Evolutionary conservation across 2,888 invertebrate species (phyloP), one percentile per base, ranked within the genome.

Genomic region (Pelosia muscerda): DNA sequence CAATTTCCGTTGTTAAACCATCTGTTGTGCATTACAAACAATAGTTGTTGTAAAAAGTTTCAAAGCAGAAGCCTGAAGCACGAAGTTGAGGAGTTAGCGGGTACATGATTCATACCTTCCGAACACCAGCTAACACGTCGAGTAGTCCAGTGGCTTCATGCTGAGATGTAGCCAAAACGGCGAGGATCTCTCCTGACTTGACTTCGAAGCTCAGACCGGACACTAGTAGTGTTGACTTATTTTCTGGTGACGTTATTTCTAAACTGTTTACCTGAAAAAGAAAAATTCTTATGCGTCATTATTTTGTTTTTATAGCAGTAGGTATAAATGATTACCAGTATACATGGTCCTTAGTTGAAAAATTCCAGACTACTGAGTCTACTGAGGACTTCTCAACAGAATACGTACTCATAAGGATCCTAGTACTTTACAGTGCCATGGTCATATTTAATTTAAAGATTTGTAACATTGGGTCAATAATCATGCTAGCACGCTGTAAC

Each of bases 131-230:
- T 68, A 99, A 91, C 0, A 98, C 97, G 84, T 98, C 97, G 65
- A 98, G 93, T n/a, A 99, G 93, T 0, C 97, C 97, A 0, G 97
- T 97, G 15, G 98, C 98, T 90, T 99, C 98, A 55, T 96, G 96
- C 81, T 98, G 98, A 73, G 97, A 96, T 0, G 99, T 99, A 1
- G 98, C 97, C 96, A 99, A 96, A 26, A 99, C 96, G 3, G 98
- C 98, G 82, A 99, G 94, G 58, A 99, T 96, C 92, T 99, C 99
- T 2, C 98, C 98, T 0, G 98, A 98, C 78, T 97, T 97, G 31
- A 97, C 97, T 90, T 99, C 99, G 81, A 99, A 96, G 34, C 98
- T 97, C 11, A 99, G 95, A 5, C 97, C 97, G 62, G 97, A 96
- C 2, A 97, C 95, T 15, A 97, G 88, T 22, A 96, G 92, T 77